These are phyloP conservation scores for Melitaea athalia DNA, from an alignment of 2,888 invertebrate species.

Conservation along the genomic window DNA sequence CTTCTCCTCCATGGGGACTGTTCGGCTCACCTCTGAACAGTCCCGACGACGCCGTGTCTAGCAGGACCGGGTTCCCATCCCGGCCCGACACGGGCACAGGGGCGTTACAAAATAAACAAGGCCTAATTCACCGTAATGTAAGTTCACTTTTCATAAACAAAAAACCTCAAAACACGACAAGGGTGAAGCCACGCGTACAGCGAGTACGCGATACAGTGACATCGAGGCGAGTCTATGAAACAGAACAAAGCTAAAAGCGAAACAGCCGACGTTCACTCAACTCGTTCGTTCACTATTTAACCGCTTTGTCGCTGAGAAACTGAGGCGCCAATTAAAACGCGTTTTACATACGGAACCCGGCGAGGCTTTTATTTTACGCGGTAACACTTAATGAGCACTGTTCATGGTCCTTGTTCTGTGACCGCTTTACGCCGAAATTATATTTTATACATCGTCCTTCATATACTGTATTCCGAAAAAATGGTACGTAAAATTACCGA, in stretches of 20 bases:
- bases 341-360: constrained; percentile 9
- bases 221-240: constrained; percentile 4
- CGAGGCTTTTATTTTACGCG: not conserved
- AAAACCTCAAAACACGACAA: not conserved
- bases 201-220: not conserved
- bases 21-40: too few species aligned
- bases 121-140: not conserved
- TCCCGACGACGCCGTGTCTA: too few species aligned
- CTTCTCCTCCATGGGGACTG: too few species aligned
- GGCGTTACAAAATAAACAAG: too few species aligned
- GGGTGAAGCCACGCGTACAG: not conserved
- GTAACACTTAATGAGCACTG: constrained; percentile 2
- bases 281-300: constrained; percentile 12
- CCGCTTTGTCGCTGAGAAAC: constrained; percentile 7
- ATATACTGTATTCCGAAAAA: not conserved
- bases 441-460: constrained; percentile 5
- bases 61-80: too few species aligned
- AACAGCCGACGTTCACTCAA: constrained; percentile 5
- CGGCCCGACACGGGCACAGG: too few species aligned
- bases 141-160: not conserved
- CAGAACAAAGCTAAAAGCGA: constrained; percentile 13
- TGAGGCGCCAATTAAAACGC: constrained; percentile 13
- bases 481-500: not conserved
- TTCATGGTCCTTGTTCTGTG: not conserved
- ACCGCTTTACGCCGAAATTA: constrained; percentile 2